These are phyloP conservation scores for Mimumesa dahlbomi DNA, from an alignment of 2,888 invertebrate species.

Conservation along the genomic window DNA sequence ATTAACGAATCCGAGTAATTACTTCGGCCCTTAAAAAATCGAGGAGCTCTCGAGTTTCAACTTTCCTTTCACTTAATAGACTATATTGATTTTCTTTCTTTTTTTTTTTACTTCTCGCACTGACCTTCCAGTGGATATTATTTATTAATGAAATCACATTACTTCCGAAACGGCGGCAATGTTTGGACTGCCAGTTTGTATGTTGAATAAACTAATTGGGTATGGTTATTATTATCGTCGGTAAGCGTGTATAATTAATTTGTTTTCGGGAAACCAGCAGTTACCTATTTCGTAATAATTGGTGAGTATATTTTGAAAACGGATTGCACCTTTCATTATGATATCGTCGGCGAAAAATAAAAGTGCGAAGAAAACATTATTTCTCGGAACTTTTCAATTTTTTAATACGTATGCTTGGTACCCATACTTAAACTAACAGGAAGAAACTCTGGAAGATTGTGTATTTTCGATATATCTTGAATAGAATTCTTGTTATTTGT, in stretches of 20 bases:
- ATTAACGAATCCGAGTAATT: conserved; percentile 3
- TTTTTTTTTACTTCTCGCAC: too few species aligned
- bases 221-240: neutral
- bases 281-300: neutral
- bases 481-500: too few species aligned
- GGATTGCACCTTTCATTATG: neutral
- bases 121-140: neutral
- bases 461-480: too few species aligned
- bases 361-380: too few species aligned
- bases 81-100: too few species aligned
- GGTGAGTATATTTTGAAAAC: neutral
- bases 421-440: too few species aligned
- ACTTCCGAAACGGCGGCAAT: neutral
- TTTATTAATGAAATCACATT: neutral
- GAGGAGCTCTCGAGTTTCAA: neutral
- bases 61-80: neutral
- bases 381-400: too few species aligned
- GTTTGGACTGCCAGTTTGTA: neutral
- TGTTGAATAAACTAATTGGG: too few species aligned
- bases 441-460: too few species aligned
- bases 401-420: too few species aligned
- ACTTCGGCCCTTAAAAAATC: neutral
- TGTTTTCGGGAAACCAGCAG: neutral
- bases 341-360: neutral
- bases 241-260: neutral